A percentile compares a stretch with the other conserved stretches of the same genome.
These are phyloP conservation scores for Diadumene lineata DNA, from an alignment of 92 coral and sea anemone species.

Conservation along the genomic window DNA sequence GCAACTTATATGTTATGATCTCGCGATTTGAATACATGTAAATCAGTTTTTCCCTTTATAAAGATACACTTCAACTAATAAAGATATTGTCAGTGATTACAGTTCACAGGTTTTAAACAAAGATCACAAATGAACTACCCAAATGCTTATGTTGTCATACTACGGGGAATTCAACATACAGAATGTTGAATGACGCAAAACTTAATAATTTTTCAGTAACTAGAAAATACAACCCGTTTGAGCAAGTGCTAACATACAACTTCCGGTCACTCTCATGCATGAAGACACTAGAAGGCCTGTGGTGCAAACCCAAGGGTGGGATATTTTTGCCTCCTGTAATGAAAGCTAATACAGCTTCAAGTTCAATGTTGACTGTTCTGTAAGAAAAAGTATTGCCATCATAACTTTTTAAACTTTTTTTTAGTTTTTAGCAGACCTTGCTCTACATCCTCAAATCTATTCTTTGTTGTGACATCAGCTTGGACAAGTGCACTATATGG, in stretches of 20 bases:
- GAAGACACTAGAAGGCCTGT: constrained; percentile 46
- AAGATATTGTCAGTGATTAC: no score
- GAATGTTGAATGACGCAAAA: constrained; percentile 33
- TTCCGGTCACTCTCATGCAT: constrained; percentile 37
- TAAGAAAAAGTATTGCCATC: constrained; percentile 16
- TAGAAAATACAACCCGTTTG: constrained; percentile 49
- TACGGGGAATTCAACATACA: constrained; percentile 43
- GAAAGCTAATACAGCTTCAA: constrained; percentile 44
- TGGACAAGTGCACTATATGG: no score
- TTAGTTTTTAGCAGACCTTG: constrained; percentile 28
- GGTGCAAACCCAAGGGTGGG: constrained; percentile 48
- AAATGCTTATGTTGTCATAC: no score
- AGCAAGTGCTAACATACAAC: constrained; percentile 60
- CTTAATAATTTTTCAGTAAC: constrained; percentile 39
- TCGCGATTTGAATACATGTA: no score
- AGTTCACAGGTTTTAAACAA: no score
- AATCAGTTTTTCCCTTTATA: no score
- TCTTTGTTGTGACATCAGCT: no score
- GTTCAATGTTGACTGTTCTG: constrained; percentile 30
- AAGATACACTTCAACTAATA: no score
- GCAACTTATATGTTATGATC: no score
- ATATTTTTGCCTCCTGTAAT: constrained; percentile 40
- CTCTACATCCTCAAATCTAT: constrained; percentile 46
- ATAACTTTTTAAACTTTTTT: no score
- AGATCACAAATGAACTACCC: no score